Evolutionary conservation across 2,113 vertebrate genomes (phyloP), one percentile per base, ranked within the genome.

Genomic region (Meles meles): DNA sequence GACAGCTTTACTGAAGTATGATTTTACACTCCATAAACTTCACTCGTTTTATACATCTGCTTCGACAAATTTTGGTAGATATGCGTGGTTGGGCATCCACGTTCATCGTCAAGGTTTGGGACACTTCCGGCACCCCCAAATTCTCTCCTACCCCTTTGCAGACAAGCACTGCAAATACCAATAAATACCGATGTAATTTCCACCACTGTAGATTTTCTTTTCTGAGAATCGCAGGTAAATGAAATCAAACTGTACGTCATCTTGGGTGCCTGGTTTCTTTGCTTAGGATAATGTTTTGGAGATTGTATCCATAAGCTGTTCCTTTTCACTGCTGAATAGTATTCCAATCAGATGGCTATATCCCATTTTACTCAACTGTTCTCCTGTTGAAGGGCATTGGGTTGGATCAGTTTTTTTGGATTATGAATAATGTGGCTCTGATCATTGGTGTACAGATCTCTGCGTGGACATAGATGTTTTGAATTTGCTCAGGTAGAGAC

Each of bases 271-370:
- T 20, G 31, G 31, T 88, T 25, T 61, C 69, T 80, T 44, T 61
- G 27, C 7, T 37, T 21, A 76, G 37, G 23, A 1, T 7, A 31
- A 20, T 10, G 8, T 27, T 71, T 88, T 71, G 42, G 3, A 47
- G 42, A 23, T 4, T 0, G 1, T 37, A 5, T 4, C 63, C 7
- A 7, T 1, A 4, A 14, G 5, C 6, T 11, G 8, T 6, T 44
- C 13, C 6, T 42, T 49, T 34, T 34, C 11, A 3, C 49, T 59
- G 29, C 0, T 4, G 13, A 84, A 21, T 15, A 10, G 71, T 69
- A 29, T 77, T 23, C 49, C 42, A 4, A 4, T 14, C 6, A 0
- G 1, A 5, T 3, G 44, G n/a, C 5, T 34, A 2, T 1, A 18
- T 44, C 5, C 20, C 29, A 8, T 39, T 61, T 55, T 74, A 55